A percentile compares a stretch with the other conserved stretches of the same genome.
Conservation (phyloP, 1,140 invertebrate species). For the Lepidostoma basale region DNA sequence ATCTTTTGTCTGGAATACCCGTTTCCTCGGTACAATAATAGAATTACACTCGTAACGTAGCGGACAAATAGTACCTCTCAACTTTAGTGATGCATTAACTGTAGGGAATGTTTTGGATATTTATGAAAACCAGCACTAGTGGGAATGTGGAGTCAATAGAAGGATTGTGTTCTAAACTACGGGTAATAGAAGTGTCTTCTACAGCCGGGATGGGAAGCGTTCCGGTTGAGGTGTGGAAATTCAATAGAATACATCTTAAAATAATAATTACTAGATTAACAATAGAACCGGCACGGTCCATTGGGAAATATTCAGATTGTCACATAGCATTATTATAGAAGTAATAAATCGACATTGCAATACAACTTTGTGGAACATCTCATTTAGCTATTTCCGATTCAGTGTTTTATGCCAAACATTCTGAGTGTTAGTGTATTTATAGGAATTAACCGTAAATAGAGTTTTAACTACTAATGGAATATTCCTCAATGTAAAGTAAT, state of each 20-base stretch:
- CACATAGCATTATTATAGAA: slow-evolving; percentile 13
- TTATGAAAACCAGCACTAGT: too few relatives aligned
- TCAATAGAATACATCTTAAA: background rate
- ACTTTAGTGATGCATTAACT: too few relatives aligned
- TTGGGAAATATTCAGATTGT: background rate
- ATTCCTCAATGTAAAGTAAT: too few relatives aligned
- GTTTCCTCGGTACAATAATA: too few relatives aligned
- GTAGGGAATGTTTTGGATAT: too few relatives aligned
- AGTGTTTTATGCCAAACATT: slow-evolving; percentile 21
- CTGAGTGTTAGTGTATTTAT: slow-evolving; percentile 25
- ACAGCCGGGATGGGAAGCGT: background rate
- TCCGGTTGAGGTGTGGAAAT: background rate
- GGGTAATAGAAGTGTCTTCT: slow-evolving; percentile 20
- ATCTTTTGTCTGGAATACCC: too few relatives aligned
- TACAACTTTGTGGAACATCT: background rate
- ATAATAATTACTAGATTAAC: background rate
- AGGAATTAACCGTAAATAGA: slow-evolving; percentile 14
- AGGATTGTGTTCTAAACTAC: slow-evolving; percentile 21
- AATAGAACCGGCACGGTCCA: background rate
- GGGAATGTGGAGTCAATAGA: too few relatives aligned
- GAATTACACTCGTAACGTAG: too few relatives aligned
- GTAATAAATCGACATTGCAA: background rate
- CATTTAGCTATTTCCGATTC: slow-evolving; percentile 3
- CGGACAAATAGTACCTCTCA: too few relatives aligned
- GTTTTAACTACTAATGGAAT: slow-evolving; percentile 5